Evolutionary conservation across 2,113 vertebrate species (phyloP), one percentile per base, ranked within the genome.

Genomic region (Bubalus kerabau): DNA sequence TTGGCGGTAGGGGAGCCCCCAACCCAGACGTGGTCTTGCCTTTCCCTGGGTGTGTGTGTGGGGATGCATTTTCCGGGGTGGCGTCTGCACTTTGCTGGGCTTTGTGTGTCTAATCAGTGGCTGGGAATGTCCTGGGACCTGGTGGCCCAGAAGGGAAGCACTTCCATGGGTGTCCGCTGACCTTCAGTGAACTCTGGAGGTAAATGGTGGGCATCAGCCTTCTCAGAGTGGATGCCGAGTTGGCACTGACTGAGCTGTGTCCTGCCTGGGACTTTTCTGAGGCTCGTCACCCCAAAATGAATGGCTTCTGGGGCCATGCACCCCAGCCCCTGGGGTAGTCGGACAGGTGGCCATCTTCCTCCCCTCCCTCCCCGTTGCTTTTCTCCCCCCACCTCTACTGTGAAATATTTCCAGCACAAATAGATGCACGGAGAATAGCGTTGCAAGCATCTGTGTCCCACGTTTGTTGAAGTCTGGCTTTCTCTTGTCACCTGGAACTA

Each of bases 81-180:
- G 11, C 32, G 32, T 6, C 91, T 32, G 14, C 4, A 24, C 17
- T 6, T 11, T 10, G 32, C 28, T 54, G 57, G 56, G 71, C 14
- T 40, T 6, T 6, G 46, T 23, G 17, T 11, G 64, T 26, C 57
- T 46, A 23, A 36, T 36, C 8, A 26, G 24, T 17, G 50, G 16
- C 17, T 1, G 3, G 6, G 83, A 13, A 13, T 14, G 46, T 36
- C 14, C 59, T n/a, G 71, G 80, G 71, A 6, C 67, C 32, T 2
- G 16, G 23, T 52, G 84, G 46, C 26, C 1, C 2, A 28, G 36
- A 1, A 2, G 13, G 2, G 13, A 17, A 17, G 12, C 2, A 0
- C 56, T 32, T 40, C 40, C 40, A 1, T 16, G 12, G 9, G 46
- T 1, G 19, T 32, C 28, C 2, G 8, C 71, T 17, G 26, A 52